phyloP scores from a whole-genome alignment of 2,113 vertebrate genomes.

The Micromys minutus region DNA sequence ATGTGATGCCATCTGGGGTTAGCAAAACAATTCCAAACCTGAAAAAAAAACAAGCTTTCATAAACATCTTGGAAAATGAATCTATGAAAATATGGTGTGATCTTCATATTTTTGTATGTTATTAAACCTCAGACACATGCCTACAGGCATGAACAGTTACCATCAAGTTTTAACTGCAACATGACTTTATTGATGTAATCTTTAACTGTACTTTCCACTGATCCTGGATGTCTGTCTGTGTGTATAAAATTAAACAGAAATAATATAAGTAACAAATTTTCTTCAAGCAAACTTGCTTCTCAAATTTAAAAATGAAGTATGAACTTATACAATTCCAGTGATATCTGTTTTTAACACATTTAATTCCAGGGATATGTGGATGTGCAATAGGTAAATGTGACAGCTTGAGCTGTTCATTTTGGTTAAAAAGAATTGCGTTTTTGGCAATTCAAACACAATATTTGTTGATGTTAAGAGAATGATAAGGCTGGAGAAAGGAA shows the following conservation, averaged over 20 bases:
- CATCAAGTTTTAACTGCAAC: background rate
- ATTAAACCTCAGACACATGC: background rate
- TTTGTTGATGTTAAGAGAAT: background rate
- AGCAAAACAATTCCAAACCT: background rate
- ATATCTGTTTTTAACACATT: background rate
- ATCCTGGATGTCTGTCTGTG: background rate
- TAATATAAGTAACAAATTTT: background rate
- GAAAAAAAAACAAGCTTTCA: slow-evolving; percentile 17
- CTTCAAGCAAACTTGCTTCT: background rate
- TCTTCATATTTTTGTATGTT: background rate
- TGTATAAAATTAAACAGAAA: background rate
- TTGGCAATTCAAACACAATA: background rate
- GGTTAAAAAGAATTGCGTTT: background rate
- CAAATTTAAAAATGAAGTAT: background rate
- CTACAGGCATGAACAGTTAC: background rate
- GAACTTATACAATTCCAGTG: background rate
- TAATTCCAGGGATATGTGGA: background rate
- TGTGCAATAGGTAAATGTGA: background rate
- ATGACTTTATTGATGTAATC: background rate
- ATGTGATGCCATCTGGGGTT: background rate
- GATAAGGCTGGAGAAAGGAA: background rate
- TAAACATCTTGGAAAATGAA: background rate
- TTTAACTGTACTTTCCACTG: background rate
- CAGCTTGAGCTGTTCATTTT: background rate
- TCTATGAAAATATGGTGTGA: background rate